Evolutionary conservation across 2,797 vertebrate species (phyloP).

Genomic region (Eupleurogrammus muticus): DNA sequence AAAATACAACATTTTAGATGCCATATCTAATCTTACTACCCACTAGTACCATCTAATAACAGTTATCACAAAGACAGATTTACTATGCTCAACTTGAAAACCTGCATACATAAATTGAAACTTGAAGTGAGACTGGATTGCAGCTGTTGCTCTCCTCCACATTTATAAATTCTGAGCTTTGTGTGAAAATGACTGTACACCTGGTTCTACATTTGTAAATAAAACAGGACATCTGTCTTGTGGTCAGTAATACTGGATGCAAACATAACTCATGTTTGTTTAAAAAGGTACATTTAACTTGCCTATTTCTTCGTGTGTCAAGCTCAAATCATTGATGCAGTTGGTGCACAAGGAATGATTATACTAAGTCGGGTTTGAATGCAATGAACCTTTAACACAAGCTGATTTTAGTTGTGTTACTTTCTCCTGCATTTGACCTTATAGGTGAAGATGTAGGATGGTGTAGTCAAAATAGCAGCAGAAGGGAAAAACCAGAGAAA

Average conservation of each 20-base stretch:
- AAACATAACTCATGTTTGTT: background rate
- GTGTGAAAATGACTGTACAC: too few species aligned
- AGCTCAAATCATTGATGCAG: background rate
- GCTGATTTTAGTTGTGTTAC: background rate
- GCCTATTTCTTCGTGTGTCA: background rate
- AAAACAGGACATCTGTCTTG: background rate
- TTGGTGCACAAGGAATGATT: background rate
- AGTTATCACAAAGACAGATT: too few species aligned
- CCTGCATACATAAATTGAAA: too few species aligned
- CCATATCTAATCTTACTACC: too few species aligned
- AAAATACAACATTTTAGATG: too few species aligned
- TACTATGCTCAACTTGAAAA: too few species aligned
- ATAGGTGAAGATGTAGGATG: constrained; percentile 34
- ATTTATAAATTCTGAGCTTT: too few species aligned
- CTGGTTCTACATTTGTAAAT: too few species aligned
- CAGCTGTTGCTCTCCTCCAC: too few species aligned
- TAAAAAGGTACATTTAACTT: background rate
- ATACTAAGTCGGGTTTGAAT: background rate
- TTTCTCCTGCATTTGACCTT: constrained; percentile 4
- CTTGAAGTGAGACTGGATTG: too few species aligned
- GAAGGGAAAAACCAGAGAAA: constrained; percentile 34
- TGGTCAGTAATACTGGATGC: background rate
- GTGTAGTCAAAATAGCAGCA: constrained; percentile 13
- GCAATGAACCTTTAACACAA: background rate
- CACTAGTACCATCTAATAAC: too few species aligned